These are phyloP conservation scores for Enteromius treurensis DNA, from an alignment of 2,797 vertebrate species.

Conservation along the genomic window DNA sequence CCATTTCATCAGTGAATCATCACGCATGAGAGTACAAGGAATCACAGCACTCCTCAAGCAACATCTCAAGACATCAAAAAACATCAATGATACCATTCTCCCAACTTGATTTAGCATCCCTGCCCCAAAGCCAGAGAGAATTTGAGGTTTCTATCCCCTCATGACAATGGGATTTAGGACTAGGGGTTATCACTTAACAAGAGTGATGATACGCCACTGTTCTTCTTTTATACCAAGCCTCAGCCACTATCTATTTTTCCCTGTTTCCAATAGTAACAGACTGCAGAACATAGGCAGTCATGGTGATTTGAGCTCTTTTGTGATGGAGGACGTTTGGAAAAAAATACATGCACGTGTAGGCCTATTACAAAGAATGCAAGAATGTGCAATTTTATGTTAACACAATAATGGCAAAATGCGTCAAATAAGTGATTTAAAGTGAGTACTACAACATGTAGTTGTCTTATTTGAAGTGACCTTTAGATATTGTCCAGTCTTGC, in stretches of 20 bases:
- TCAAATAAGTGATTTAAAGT: neutral
- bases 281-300: conserved; percentile 37
- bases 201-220: conserved; percentile 50
- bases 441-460: neutral
- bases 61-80: conserved; percentile 11
- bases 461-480: neutral
- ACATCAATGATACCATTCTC: conserved; percentile 38
- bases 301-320: conserved; percentile 45
- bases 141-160: conserved; percentile 7
- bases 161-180: conserved; percentile 57
- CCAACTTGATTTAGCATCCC: neutral
- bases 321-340: neutral
- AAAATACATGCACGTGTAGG: neutral
- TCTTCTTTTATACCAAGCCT: conserved; percentile 50
- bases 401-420: neutral
- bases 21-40: neutral
- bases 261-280: conserved; percentile 53
- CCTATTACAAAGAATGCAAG: conserved; percentile 15
- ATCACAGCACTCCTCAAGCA: conserved; percentile 19
- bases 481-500: conserved; percentile 24
- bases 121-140: conserved; percentile 12
- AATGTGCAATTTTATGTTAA: neutral
- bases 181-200: conserved; percentile 62
- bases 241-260: conserved; percentile 54
- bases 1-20: conserved; percentile 11